phyloP scores from a whole-genome alignment of 2,113 vertebrate species.

The Semnornis frantzii region DNA sequence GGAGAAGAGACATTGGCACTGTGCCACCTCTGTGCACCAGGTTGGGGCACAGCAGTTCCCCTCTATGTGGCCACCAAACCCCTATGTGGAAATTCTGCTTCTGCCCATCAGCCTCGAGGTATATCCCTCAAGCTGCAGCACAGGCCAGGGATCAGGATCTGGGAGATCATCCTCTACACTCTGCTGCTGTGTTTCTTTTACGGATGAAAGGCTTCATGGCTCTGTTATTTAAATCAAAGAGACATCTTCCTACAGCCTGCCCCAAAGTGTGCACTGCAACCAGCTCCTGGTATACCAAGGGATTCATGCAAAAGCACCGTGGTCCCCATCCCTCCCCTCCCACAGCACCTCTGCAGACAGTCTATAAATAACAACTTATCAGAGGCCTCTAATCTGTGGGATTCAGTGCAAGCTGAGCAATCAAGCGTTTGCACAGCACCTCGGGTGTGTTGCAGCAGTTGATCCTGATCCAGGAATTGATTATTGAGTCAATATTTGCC shows the following conservation, averaged over 20 bases:
- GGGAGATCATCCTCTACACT: not conserved
- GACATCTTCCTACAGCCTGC: not conserved
- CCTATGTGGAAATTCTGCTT: accelerated
- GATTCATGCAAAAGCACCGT: accelerated
- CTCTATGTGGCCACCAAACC: too few species aligned
- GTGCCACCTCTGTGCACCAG: accelerated
- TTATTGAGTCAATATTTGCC: not conserved
- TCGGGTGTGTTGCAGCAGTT: not conserved
- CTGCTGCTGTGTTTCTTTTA: not conserved
- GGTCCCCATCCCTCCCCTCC: not conserved
- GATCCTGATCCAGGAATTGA: not conserved
- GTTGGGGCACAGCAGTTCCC: not conserved
- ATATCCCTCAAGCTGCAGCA: not conserved
- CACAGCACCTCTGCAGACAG: not conserved
- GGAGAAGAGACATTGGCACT: not conserved
- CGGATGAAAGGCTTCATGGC: not conserved
- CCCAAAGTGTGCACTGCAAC: accelerated
- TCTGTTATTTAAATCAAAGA: not conserved
- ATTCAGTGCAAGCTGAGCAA: not conserved
- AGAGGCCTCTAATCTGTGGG: not conserved
- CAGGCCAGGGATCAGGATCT: not conserved
- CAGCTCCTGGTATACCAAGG: not conserved
- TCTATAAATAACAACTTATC: not conserved
- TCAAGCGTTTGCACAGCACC: not conserved
- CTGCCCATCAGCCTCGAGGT: too few species aligned